Evolutionary conservation across 2,797 vertebrate genomes (phyloP).

Genomic region (Scyliorhinus canicula): DNA sequence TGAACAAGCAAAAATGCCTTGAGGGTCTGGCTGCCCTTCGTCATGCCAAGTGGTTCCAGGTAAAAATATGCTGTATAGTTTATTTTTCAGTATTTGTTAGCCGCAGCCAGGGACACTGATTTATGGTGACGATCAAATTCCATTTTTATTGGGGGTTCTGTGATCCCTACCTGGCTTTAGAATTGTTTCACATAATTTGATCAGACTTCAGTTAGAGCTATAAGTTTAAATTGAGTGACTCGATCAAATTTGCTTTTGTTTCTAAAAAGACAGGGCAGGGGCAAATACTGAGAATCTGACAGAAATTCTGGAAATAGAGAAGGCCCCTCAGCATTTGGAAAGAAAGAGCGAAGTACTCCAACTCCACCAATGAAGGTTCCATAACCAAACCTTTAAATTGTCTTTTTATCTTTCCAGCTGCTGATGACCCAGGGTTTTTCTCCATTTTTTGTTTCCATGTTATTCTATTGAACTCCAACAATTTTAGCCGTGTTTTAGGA

Average conservation of each 20-base stretch:
- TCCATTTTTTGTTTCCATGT: neutral
- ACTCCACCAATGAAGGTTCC: neutral
- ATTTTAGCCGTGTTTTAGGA: neutral
- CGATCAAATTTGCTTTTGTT: neutral
- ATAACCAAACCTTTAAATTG: neutral
- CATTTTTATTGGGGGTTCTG: neutral
- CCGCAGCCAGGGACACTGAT: neutral
- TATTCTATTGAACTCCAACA: neutral
- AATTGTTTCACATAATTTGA: neutral
- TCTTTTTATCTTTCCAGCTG: neutral
- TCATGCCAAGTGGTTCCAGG: constrained; percentile 84
- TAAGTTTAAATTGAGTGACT: neutral
- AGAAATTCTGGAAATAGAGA: neutral
- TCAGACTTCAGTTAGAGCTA: neutral
- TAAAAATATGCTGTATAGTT: constrained; percentile 46
- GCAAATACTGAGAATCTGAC: neutral
- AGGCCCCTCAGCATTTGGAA: neutral
- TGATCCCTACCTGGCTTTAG: neutral
- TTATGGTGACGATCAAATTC: neutral
- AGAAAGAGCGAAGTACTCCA: neutral
- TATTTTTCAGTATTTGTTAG: neutral
- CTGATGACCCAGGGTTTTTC: neutral
- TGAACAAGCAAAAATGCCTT: constrained; percentile 65
- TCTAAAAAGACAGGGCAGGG: neutral
- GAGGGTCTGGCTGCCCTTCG: constrained; percentile 70